Conservation (phyloP, 1,140 invertebrate genomes). For the Drosophila kanapiae region DNA sequence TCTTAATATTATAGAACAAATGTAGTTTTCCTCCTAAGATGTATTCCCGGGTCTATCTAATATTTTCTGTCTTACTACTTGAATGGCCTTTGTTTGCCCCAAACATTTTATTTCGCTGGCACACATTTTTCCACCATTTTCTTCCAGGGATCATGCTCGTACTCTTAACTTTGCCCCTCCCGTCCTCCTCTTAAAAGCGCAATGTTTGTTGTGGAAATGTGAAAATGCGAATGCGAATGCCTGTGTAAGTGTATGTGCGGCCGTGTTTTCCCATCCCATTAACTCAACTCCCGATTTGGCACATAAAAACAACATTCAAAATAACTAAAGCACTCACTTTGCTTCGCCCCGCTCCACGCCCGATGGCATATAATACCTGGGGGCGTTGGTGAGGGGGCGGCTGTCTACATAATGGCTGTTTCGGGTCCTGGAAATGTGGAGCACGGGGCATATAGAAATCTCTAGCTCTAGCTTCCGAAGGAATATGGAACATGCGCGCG, state of each 20-base stretch:
- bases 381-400: conserved; percentile 2
- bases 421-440: conserved; percentile 48
- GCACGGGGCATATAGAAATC: conserved; percentile 31
- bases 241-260: conserved; percentile 1
- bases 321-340: conserved; percentile 53
- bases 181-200: conserved; percentile 28
- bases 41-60: not conserved
- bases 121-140: conserved; percentile 18
- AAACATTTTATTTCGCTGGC: conserved; percentile 20
- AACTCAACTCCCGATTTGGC: conserved; percentile 53
- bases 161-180: conserved; percentile 6
- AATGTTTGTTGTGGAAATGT: conserved; percentile 36
- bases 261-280: conserved; percentile 50
- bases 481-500: conserved; percentile 51
- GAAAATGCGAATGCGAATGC: conserved; percentile 16
- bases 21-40: not conserved
- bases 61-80: conserved; percentile 4
- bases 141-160: conserved; percentile 18
- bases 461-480: not conserved
- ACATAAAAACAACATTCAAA: conserved; percentile 55
- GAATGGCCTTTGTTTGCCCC: conserved; percentile 15
- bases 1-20: not conserved
- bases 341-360: not conserved
- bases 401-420: conserved; percentile 44
- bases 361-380: conserved; percentile 37